Percentiles rank a stretch among this genome's conserved stretches.
phyloP scores from a whole-genome alignment of 2,888 invertebrate species.

The Neria commutata region DNA sequence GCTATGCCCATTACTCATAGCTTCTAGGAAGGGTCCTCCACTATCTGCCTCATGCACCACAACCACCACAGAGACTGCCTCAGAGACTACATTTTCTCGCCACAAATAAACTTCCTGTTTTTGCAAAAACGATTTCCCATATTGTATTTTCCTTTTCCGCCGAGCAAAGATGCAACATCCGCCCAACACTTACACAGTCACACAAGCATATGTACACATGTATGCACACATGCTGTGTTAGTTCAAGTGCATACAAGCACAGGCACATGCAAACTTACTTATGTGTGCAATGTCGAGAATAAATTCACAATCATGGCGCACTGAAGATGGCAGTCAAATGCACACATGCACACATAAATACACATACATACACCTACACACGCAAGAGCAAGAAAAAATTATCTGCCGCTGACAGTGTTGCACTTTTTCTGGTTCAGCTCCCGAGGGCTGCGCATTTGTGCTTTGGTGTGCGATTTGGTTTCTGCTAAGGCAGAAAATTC shows the following conservation, averaged over 20 bases:
- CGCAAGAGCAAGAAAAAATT: not conserved
- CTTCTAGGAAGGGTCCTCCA: no score
- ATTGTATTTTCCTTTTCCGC: slow-evolving; percentile 60
- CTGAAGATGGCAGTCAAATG: not conserved
- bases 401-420: not conserved
- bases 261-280: slow-evolving; percentile 4
- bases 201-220: not conserved
- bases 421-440: not conserved
- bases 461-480: not conserved
- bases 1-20: not conserved
- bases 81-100: not conserved
- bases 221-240: not conserved
- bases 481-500: no score
- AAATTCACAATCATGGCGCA: no score
- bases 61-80: not conserved
- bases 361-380: not conserved
- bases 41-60: slow-evolving; percentile 1
- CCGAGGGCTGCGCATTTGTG: not conserved
- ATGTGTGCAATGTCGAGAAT: slow-evolving; percentile 3
- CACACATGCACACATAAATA: not conserved
- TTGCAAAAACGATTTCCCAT: slow-evolving; percentile 60
- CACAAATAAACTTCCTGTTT: slow-evolving; percentile 49
- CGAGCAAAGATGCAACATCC: slow-evolving; percentile 55
- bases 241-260: not conserved
- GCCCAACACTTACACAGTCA: slow-evolving; percentile 23